phyloP scores from a whole-genome alignment of 1,140 invertebrate genomes.

The Drosophila pseudoananassae region DNA sequence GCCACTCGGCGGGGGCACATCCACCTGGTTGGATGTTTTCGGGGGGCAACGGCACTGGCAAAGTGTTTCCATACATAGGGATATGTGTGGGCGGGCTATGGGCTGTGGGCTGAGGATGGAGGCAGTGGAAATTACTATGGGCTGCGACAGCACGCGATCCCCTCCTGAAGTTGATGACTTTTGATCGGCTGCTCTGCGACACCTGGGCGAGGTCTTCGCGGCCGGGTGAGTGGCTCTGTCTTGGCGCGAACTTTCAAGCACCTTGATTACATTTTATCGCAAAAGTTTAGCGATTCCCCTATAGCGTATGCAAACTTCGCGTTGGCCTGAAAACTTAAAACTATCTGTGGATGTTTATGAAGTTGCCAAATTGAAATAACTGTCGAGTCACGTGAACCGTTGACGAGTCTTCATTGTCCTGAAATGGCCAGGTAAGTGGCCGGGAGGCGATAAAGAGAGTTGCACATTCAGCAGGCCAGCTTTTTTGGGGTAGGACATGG shows the following conservation, averaged over 20 bases:
- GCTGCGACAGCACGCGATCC: constrained; percentile 58
- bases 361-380: constrained; percentile 70
- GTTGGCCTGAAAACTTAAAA: constrained; percentile 26
- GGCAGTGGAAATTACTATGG: constrained; percentile 34
- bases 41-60: constrained; percentile 6
- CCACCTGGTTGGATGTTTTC: background rate
- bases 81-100: constrained; percentile 13
- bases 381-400: constrained; percentile 52
- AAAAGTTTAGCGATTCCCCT: constrained; percentile 33
- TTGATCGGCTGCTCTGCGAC: constrained; percentile 62
- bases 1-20: constrained; percentile 28
- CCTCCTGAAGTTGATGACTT: constrained; percentile 63
- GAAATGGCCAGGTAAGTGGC: constrained; percentile 44
- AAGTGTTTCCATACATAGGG: constrained; percentile 70
- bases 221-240: constrained; percentile 32
- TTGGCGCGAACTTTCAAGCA: constrained; percentile 68
- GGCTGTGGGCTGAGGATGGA: background rate
- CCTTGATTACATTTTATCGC: constrained; percentile 74
- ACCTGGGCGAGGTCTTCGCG: constrained; percentile 48
- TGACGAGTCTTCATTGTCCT: constrained; percentile 29
- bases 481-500: constrained; percentile 30
- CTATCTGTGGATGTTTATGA: constrained; percentile 42
- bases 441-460: background rate
- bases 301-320: constrained; percentile 67
- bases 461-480: constrained; percentile 15